These are phyloP conservation scores for Chionomys nivalis DNA, from an alignment of 2,113 vertebrate species.

Conservation along the genomic window DNA sequence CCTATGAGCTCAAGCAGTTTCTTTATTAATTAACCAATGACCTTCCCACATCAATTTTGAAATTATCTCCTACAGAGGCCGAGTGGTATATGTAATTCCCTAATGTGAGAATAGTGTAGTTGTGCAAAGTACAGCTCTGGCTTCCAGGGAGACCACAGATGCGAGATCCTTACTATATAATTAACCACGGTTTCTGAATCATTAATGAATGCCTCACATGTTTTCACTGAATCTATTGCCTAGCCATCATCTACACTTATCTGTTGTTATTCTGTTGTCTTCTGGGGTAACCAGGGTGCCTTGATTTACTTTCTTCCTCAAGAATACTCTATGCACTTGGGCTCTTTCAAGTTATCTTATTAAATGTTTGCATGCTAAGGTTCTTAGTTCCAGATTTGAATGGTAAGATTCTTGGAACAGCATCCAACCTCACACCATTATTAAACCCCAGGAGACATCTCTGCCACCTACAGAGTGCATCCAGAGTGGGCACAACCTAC, in stretches of 20 bases:
- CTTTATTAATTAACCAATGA: too few species aligned
- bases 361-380: not conserved
- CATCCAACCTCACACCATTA: not conserved
- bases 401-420: not conserved
- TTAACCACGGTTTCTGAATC: not conserved
- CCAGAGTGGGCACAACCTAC: not conserved
- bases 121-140: not conserved
- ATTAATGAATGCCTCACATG: not conserved
- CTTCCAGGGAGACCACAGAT: not conserved
- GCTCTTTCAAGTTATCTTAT: not conserved
- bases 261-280: not conserved
- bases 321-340: not conserved
- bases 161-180: not conserved
- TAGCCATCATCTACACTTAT: not conserved
- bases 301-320: not conserved
- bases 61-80: not conserved
- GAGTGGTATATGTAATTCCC: not conserved
- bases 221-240: not conserved
- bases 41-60: too few species aligned
- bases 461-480: not conserved
- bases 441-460: not conserved
- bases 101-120: not conserved
- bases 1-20: too few species aligned
- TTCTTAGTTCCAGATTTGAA: slow-evolving; percentile 24
- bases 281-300: not conserved